Base-by-base conservation (phyloP, 2,888 invertebrate species). In the Oligia strigilis region DNA sequence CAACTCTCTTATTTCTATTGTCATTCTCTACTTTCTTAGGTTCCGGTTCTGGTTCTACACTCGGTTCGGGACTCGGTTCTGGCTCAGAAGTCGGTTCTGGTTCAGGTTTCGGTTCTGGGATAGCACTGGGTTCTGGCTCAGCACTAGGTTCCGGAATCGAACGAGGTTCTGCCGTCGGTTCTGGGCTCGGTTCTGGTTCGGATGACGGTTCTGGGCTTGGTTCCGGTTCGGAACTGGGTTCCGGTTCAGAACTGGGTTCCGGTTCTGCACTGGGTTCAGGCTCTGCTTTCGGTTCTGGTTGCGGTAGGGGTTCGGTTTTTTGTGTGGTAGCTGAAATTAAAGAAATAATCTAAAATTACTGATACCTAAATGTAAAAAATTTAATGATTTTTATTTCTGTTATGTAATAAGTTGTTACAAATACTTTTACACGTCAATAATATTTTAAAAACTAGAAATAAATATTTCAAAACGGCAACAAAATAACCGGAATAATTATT, bases 1-100 rank as follows among this genome's bases (percentile, higher is more conserved):
- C 97, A 0, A 97, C 97, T 70, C 97, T 94, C 83, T 98, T 97
- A 60, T 97, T 98, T 77, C 96, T 94, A 77, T 95, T 95, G 67
- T 96, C 96, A 82, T 92, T 94, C 69, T 91, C 91, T 11, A 82
- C 84, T 84, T 92, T 90, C 19, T 92, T 92, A 0, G 97, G 94
- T 88, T 97, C 94, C 23, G 95, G 93, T 87, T 95, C 94, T 55
- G 71, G 71, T 72, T 72, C 72, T 6, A 36, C 91, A 74, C 93
- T 94, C 1, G 96, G 88, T 96, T 88, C 87, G 0, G 93, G 76
- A 55, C 80, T 84, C 0, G 95, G 92, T 87, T 95, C 93, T 0
- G 94, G 89, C 72, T 91, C 89, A 0, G 90, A 92, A 82, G 84
- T 86, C 0, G 93, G 95, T 77, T 97, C 95, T 1, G 97, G 92